Evolutionary conservation across 2,888 invertebrate genomes (phyloP), one percentile per base, ranked within the genome.

Genomic region (Dexiosoma caninum): DNA sequence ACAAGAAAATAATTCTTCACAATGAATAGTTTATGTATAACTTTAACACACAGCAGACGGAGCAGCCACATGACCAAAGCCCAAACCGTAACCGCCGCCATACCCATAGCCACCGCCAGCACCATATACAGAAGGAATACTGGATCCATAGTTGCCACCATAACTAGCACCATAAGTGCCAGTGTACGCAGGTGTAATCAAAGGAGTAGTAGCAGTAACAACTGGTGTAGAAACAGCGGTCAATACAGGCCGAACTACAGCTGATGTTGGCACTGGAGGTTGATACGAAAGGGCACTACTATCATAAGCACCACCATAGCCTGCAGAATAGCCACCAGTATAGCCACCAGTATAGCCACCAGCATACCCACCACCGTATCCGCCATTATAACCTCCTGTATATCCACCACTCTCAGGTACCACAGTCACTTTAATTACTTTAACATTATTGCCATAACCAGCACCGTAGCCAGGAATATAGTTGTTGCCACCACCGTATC

Each of bases 361-460:
- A 23, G n/a, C n/a, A n/a, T 67, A 78, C 10, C 71, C 78, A 12
- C 37, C 62, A n/a, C 55, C 62, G 62, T 74, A 74, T 4, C 44
- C 55, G 1, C 49, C 70, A 23, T 16, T 44, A 32, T 70, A 81
- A 7, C 83, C 78, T 0, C 78, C 75, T 21, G 10, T 21, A 21
- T 72, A 76, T 10, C 78, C 75, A 8, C 72, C 51, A 37, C 55
- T 30, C 14, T 75, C 55, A 14, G 86, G 87, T 51, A 87, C 83
- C n/a, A 88, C 84, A 32, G 83, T 81, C 7, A 88, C 87, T 64
- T 87, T 88, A 62, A 88, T 85, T 55, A 87, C 82, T 83, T 86
- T 87, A 46, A 87, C 85, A 21, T 86, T 77, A 46, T 84, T 85
- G 37, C 74, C 81, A 51, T 82, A 84, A 2, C 77, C 78, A 16